Conservation (phyloP, 2,888 invertebrate genomes). For the Isoperla grammatica region DNA sequence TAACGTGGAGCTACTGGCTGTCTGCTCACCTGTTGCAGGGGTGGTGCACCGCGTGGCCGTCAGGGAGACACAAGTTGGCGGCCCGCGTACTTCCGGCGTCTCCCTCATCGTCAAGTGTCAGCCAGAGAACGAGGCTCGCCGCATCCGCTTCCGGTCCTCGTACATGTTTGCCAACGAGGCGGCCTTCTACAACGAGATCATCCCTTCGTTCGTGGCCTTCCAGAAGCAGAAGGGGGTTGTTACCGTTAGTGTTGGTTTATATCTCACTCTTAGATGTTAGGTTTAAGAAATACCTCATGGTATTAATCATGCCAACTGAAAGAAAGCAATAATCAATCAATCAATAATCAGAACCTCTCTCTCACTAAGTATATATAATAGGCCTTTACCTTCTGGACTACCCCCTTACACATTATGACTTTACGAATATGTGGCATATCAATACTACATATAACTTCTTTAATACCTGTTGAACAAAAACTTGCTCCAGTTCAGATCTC, state of each 20-base stretch:
- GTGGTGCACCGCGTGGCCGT: conserved; percentile 16
- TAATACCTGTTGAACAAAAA: too few relatives aligned
- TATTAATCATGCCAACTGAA: too few relatives aligned
- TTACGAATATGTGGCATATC: too few relatives aligned
- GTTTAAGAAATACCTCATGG: too few relatives aligned
- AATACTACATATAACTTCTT: too few relatives aligned
- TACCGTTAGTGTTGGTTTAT: not conserved
- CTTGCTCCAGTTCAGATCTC: too few relatives aligned
- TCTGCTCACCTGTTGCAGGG: conserved; percentile 3
- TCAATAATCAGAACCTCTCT: too few relatives aligned
- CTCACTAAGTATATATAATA: too few relatives aligned
- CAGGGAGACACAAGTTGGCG: not conserved
- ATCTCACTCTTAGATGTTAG: not conserved
- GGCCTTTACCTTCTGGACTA: too few relatives aligned
- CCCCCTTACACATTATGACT: too few relatives aligned
- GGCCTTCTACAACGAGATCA: conserved; percentile 19
- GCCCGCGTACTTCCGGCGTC: not conserved
- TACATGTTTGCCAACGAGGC: conserved; percentile 18
- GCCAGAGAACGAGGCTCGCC: conserved; percentile 6
- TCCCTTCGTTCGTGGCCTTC: not conserved
- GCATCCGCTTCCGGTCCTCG: not conserved
- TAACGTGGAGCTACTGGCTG: too few relatives aligned
- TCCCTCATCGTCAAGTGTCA: conserved; percentile 15
- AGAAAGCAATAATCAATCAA: too few relatives aligned
- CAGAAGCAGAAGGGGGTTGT: not conserved